A percentile compares a stretch with the other conserved stretches of the same genome.
These are phyloP conservation scores for Steinernema scapterisci DNA, from an alignment of 2,888 invertebrate genomes.

Conservation along the genomic window DNA sequence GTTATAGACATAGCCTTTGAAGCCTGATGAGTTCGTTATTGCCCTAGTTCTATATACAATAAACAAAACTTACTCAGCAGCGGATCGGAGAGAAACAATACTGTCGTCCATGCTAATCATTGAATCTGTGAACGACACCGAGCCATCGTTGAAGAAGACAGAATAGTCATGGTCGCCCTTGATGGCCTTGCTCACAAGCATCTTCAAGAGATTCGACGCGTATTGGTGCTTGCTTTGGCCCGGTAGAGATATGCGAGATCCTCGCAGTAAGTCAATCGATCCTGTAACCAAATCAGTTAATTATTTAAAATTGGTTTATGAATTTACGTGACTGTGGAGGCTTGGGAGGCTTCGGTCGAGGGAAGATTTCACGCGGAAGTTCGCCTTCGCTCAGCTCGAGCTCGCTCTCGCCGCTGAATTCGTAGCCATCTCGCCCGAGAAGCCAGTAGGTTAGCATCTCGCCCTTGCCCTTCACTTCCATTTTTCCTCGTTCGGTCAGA, in stretches of 20 bases:
- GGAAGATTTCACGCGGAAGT: constrained; percentile 56
- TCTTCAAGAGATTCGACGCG: not conserved
- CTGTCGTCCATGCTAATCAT: constrained; percentile 14
- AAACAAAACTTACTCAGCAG: not conserved
- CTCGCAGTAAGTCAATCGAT: not conserved
- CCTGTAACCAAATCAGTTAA: not conserved
- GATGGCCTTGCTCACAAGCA: constrained; percentile 3
- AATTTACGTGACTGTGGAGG: not conserved
- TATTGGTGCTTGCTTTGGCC: not conserved
- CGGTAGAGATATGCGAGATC: not conserved
- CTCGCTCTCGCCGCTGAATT: constrained; percentile 45
- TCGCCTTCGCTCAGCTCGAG: constrained; percentile 40
- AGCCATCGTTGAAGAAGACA: not conserved
- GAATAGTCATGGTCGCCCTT: constrained; percentile 19
- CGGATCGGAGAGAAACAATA: not conserved
- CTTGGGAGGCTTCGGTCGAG: constrained; percentile 40
- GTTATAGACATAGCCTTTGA: too few species aligned
- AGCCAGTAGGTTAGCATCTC: constrained; percentile 67
- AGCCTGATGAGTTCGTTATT: too few species aligned
- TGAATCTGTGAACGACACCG: not conserved
- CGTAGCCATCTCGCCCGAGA: constrained; percentile 51
- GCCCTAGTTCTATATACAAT: not conserved
- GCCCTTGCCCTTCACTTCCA: constrained; percentile 66
- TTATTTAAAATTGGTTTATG: not conserved
- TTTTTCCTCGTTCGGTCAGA: constrained; percentile 60